phyloP scores from a whole-genome alignment of 2,113 vertebrate species.

The Toxostoma redivivum region DNA sequence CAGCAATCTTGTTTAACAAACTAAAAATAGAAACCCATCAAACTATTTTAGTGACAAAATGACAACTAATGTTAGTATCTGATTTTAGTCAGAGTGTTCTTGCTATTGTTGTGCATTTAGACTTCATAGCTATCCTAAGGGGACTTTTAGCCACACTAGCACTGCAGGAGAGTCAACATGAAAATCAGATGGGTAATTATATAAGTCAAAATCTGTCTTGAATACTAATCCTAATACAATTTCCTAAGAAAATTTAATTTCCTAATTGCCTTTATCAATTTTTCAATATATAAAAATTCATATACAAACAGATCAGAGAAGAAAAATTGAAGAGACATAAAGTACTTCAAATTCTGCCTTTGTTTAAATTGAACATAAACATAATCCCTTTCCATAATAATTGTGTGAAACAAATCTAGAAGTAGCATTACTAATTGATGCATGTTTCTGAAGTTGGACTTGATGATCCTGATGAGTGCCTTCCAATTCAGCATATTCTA shows the following conservation, averaged over 20 bases:
- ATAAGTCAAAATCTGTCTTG: neutral
- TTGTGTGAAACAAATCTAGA: neutral
- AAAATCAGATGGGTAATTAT: neutral
- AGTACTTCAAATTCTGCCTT: neutral
- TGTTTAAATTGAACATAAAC: neutral
- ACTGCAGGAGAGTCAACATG: neutral
- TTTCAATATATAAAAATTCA: neutral
- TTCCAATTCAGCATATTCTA: neutral
- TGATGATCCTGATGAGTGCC: neutral
- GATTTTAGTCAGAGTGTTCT: neutral
- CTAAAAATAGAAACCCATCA: neutral
- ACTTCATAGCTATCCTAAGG: neutral
- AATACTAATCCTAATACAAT: neutral
- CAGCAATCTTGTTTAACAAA: neutral
- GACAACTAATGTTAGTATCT: neutral
- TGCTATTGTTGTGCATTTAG: neutral
- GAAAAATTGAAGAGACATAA: neutral
- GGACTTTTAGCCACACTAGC: neutral
- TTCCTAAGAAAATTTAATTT: neutral
- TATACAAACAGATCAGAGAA: neutral
- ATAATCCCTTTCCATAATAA: neutral
- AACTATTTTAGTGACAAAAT: neutral
- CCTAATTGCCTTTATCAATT: neutral
- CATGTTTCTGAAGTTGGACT: neutral
- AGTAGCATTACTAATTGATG: neutral